Conservation (phyloP, 2,113 vertebrate species). For the Anguilla japonica region DNA sequence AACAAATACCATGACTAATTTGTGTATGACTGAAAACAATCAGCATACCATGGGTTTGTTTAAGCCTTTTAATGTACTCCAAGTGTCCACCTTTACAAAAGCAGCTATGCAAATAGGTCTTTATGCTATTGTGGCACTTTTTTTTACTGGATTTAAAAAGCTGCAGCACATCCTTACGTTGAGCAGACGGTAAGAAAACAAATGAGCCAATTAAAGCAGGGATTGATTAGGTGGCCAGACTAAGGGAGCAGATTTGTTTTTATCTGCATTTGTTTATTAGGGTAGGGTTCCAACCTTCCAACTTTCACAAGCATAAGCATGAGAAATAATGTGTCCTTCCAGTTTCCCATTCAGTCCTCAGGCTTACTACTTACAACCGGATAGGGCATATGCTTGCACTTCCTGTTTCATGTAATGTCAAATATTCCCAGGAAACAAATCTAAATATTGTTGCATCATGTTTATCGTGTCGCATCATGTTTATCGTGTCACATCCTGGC, state of each 20-base stretch:
- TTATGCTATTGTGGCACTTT: not conserved
- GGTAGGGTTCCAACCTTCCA: not conserved
- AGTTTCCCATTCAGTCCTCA: not conserved
- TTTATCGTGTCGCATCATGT: no score
- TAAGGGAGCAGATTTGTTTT: not conserved
- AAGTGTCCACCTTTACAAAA: not conserved
- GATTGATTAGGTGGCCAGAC: slow-evolving; percentile 6
- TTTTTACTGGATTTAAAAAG: not conserved
- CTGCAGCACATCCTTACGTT: not conserved
- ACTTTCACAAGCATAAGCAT: not conserved
- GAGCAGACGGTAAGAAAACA: not conserved
- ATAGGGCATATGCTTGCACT: not conserved
- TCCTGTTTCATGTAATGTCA: not conserved
- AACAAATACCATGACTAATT: slow-evolving; percentile 50
- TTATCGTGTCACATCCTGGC: no score
- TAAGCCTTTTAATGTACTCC: not conserved
- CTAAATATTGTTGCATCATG: not conserved
- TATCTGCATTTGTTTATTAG: slow-evolving; percentile 8
- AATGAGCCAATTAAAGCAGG: not conserved
- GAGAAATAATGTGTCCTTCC: not conserved
- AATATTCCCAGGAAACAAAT: not conserved
- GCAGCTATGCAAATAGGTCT: not conserved
- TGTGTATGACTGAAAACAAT: slow-evolving; percentile 31
- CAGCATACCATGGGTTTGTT: slow-evolving; percentile 26
- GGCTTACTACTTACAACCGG: not conserved